Conservation (phyloP, 1,140 invertebrate genomes). For the Lasioglossum baleicum region DNA sequence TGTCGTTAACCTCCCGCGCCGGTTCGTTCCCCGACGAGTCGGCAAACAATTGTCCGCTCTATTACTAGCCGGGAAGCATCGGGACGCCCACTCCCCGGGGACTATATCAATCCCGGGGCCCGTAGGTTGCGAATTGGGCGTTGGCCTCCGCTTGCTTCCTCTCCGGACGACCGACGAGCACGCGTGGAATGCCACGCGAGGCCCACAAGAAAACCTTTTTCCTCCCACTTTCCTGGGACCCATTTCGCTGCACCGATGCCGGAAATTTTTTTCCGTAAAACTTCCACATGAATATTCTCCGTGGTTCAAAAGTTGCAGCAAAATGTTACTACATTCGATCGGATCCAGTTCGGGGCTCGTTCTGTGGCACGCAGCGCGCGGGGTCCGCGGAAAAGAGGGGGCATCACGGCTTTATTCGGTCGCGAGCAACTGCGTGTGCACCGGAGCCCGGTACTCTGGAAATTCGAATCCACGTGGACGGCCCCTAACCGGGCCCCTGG, state of each 20-base stretch:
- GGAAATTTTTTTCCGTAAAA: no score
- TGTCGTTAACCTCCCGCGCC: conserved; percentile 75
- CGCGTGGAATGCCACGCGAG: conserved; percentile 62
- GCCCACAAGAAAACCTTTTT: conserved; percentile 36
- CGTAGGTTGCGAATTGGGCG: conserved; percentile 72
- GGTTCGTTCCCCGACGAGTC: conserved; percentile 31
- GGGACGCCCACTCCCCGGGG: conserved; percentile 58
- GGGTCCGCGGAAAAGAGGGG: background rate
- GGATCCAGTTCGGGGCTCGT: no score
- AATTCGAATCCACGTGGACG: conserved; percentile 68
- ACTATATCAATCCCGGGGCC: conserved; percentile 58
- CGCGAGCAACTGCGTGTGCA: conserved; percentile 28
- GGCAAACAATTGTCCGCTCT: conserved; percentile 73
- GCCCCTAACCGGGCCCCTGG: conserved; percentile 23
- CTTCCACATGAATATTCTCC: no score
- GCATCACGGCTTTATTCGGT: background rate
- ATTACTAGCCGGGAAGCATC: conserved; percentile 59
- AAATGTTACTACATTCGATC: background rate
- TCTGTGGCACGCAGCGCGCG: background rate
- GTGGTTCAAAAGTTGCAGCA: no score
- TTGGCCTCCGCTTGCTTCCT: conserved; percentile 59
- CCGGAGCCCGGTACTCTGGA: conserved; percentile 42
- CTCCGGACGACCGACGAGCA: conserved; percentile 18
- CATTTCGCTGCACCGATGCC: no score
- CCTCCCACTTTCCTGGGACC: conserved; percentile 19